These are phyloP conservation scores for Paraplagusia blochii DNA, from an alignment of 2,113 vertebrate genomes.

Conservation along the genomic window DNA sequence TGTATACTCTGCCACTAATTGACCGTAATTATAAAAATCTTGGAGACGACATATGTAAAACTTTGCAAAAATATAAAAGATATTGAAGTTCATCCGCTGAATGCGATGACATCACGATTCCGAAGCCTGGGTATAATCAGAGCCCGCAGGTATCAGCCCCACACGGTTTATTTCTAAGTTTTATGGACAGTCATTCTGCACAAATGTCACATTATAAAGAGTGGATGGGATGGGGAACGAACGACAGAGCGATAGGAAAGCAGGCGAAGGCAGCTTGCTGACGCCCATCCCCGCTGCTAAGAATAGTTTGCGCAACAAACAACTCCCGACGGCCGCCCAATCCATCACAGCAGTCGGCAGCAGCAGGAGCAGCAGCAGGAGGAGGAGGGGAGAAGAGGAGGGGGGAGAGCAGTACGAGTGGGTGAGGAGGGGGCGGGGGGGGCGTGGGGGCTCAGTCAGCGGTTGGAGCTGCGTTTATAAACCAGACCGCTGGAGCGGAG, in stretches of 20 bases:
- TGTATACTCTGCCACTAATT: too few relatives aligned
- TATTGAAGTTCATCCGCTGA: too few relatives aligned
- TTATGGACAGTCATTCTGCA: conserved; percentile 2
- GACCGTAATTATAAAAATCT: too few relatives aligned
- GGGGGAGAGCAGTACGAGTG: neutral
- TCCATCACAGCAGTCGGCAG: conserved; percentile 58
- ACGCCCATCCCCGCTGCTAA: conserved; percentile 67
- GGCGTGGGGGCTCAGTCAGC: conserved; percentile 1
- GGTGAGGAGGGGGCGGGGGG: neutral
- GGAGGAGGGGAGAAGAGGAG: neutral
- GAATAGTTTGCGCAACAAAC: conserved; percentile 75
- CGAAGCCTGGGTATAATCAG: too few relatives aligned
- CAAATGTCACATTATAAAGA: conserved; percentile 25
- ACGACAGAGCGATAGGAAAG: conserved; percentile 4
- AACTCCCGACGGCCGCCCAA: conserved; percentile 66
- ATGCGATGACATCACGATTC: too few relatives aligned
- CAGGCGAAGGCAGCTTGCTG: conserved; percentile 39
- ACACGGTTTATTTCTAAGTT: too few relatives aligned
- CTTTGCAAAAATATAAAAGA: too few relatives aligned
- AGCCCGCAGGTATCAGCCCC: too few relatives aligned
- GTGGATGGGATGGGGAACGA: conserved; percentile 20
- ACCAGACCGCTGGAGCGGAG: conserved; percentile 66
- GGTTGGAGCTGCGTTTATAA: conserved; percentile 58
- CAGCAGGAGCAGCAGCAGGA: conserved; percentile 24
- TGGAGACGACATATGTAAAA: too few relatives aligned